phyloP scores from a whole-genome alignment of 2,797 vertebrate genomes.

The Syngnathus rostellatus region DNA sequence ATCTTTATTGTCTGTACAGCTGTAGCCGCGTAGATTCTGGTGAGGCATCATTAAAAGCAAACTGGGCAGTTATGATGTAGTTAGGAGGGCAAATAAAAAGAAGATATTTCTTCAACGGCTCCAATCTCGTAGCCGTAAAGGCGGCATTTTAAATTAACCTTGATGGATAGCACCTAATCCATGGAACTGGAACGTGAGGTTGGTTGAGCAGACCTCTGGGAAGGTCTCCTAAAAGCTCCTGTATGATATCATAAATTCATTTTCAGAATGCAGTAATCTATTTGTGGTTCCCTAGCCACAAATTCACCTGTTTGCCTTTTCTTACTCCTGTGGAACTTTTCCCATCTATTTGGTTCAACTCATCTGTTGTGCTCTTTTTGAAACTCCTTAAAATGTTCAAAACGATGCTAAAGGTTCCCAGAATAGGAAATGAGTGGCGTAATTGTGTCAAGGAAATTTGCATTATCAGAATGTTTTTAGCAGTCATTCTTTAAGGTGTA shows the following conservation, averaged over 20 bases:
- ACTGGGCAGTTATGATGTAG: neutral
- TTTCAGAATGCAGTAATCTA: neutral
- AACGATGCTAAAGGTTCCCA: too few species aligned
- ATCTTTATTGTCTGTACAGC: constrained; percentile 1
- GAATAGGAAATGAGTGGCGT: too few species aligned
- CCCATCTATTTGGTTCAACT: neutral
- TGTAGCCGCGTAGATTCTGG: neutral
- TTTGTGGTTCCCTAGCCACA: neutral
- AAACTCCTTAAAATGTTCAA: too few species aligned
- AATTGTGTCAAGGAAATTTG: too few species aligned
- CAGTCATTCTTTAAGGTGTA: too few species aligned
- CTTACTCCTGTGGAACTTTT: too few species aligned
- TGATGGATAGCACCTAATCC: neutral
- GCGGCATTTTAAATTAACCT: neutral
- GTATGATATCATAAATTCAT: neutral
- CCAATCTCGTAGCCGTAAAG: neutral
- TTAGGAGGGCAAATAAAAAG: neutral
- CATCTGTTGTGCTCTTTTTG: too few species aligned
- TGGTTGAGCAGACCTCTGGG: too few species aligned
- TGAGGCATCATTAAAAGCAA: neutral
- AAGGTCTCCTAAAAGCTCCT: neutral
- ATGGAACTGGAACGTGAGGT: neutral
- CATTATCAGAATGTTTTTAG: too few species aligned
- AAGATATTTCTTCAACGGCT: neutral
- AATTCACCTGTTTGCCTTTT: neutral